These are phyloP conservation scores for Pristionchus arcanus DNA, from an alignment of 2,888 invertebrate species.

Conservation along the genomic window DNA sequence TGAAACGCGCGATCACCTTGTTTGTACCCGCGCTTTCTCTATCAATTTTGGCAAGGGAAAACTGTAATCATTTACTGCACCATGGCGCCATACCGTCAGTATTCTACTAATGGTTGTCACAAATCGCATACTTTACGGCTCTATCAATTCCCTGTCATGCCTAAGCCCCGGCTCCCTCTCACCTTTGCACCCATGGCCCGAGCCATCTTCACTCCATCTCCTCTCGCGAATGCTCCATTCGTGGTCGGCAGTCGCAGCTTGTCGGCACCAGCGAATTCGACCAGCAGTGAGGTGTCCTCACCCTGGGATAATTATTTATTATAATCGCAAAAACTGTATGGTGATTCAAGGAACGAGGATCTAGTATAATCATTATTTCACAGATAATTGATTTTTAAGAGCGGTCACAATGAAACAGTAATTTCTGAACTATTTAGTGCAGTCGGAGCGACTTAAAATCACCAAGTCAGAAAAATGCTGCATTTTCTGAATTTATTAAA, in stretches of 20 bases:
- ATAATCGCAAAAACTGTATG: not conserved
- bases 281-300: slow-evolving; percentile 70
- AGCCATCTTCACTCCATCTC: slow-evolving; percentile 78
- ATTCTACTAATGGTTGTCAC: too few relatives aligned
- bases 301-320: slow-evolving; percentile 38
- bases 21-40: not conserved
- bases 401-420: too few relatives aligned
- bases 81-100: too few relatives aligned
- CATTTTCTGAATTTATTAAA: too few relatives aligned
- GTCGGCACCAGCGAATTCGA: slow-evolving; percentile 72
- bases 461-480: too few relatives aligned
- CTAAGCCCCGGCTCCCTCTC: not conserved
- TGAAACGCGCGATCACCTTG: not conserved
- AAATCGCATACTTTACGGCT: not conserved
- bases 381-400: too few relatives aligned
- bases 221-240: slow-evolving; percentile 78
- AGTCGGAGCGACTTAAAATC: too few relatives aligned
- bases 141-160: not conserved
- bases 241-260: slow-evolving; percentile 75
- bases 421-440: too few relatives aligned
- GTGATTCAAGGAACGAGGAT: too few relatives aligned
- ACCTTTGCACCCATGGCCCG: slow-evolving; percentile 75
- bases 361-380: too few relatives aligned
- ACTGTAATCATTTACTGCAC: not conserved
- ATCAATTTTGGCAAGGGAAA: not conserved